phyloP scores from a whole-genome alignment of 1,140 invertebrate genomes.

The Drosophila ananassae region DNA sequence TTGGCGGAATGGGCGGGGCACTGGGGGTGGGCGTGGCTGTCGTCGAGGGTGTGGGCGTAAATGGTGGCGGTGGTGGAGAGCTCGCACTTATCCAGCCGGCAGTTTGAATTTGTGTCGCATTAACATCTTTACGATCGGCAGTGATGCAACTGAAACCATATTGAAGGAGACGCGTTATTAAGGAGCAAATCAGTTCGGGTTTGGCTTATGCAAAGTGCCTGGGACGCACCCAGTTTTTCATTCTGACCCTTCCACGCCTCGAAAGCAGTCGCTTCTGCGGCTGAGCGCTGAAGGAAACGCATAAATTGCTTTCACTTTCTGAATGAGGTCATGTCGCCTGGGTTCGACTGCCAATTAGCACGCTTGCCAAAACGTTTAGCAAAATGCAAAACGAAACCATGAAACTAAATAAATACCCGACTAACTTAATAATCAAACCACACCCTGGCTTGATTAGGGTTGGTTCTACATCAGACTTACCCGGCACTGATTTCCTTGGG shows the following conservation, averaged over 20 bases:
- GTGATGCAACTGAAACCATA: conserved; percentile 37
- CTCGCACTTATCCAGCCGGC: conserved; percentile 63
- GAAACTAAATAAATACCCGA: conserved; percentile 41
- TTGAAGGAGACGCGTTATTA: conserved; percentile 8
- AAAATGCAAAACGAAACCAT: conserved; percentile 35
- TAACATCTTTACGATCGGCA: conserved; percentile 38
- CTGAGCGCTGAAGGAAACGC: conserved; percentile 25
- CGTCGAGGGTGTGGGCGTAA: conserved; percentile 4
- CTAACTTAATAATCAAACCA: conserved; percentile 27
- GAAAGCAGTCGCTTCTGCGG: conserved; percentile 48
- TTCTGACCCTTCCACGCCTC: conserved; percentile 63
- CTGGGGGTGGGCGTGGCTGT: conserved; percentile 7
- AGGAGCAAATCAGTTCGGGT: conserved; percentile 19
- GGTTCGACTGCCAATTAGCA: conserved; percentile 64
- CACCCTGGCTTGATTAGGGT: conserved; percentile 31
- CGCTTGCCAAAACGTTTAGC: conserved; percentile 59
- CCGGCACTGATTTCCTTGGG: conserved; percentile 38
- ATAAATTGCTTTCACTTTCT: conserved; percentile 63
- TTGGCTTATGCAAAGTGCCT: conserved; percentile 43
- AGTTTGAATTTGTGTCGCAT: conserved; percentile 46
- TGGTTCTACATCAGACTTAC: conserved; percentile 47
- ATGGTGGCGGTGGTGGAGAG: conserved; percentile 9
- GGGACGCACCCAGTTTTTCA: conserved; percentile 25
- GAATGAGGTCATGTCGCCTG: conserved; percentile 63
- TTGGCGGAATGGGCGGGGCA: conserved; percentile 16